Percentiles rank a stretch among this genome's conserved stretches.
These are phyloP conservation scores for Buathra laborator DNA, from an alignment of 2,888 invertebrate genomes.

Conservation along the genomic window DNA sequence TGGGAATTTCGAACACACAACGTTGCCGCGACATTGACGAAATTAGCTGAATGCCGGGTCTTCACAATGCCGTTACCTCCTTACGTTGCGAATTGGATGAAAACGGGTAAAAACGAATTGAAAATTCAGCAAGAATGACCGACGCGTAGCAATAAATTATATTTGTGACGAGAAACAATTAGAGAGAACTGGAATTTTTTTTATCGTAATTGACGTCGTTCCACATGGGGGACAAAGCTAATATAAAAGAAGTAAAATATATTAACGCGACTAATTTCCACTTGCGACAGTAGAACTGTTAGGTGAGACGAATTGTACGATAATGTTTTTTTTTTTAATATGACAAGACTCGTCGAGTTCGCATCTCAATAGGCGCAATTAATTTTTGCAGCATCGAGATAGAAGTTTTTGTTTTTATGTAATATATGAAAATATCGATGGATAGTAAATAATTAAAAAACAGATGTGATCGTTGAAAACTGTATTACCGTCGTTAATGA, in stretches of 20 bases:
- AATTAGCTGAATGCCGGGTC: constrained; percentile 74
- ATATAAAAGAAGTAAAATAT: background rate
- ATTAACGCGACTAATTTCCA: constrained; percentile 8
- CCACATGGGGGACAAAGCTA: background rate
- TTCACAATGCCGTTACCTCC: constrained; percentile 77
- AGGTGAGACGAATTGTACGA: constrained; percentile 6
- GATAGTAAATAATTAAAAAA: constrained; percentile 34
- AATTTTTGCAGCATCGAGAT: constrained; percentile 10
- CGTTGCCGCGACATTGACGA: constrained; percentile 73
- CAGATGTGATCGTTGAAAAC: background rate
- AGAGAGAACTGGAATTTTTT: background rate
- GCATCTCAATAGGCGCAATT: constrained; percentile 10
- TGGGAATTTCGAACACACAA: constrained; percentile 80
- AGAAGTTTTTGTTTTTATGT: constrained; percentile 21
- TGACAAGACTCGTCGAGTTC: constrained; percentile 29
- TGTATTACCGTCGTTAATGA: constrained; percentile 18
- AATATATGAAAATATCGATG: constrained; percentile 27
- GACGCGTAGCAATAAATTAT: background rate
- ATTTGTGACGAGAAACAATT: background rate
- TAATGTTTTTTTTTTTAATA: constrained; percentile 7
- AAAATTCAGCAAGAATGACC: constrained; percentile 63
- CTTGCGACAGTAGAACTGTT: constrained; percentile 48
- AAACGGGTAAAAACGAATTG: constrained; percentile 76
- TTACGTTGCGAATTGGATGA: constrained; percentile 78
- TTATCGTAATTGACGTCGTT: background rate